These are phyloP conservation scores for Chironomus riparius DNA, from an alignment of 2,888 invertebrate genomes.

Conservation along the genomic window DNA sequence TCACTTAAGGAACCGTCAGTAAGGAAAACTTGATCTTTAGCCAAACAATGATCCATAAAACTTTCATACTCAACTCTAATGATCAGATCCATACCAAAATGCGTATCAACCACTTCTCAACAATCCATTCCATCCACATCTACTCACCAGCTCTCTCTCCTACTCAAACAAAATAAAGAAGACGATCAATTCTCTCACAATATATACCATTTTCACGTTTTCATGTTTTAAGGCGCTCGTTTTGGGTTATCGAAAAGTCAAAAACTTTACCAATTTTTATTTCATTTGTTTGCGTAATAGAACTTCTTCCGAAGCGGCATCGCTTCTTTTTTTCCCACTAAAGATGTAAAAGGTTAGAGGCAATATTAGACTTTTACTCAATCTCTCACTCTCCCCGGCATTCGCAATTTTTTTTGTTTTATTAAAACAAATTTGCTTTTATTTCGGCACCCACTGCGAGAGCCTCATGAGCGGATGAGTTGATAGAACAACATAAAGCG, in stretches of 20 bases:
- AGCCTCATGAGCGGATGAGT: neutral
- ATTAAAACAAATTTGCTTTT: conserved; percentile 19
- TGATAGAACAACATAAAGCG: neutral
- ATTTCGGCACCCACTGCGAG: neutral
- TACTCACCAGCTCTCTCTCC: neutral
- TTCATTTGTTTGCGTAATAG: conserved; percentile 19
- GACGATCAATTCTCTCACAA: neutral
- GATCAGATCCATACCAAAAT: no score
- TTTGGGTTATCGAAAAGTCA: conserved; percentile 15
- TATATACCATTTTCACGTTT: neutral
- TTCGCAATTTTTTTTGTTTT: neutral
- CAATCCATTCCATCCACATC: neutral
- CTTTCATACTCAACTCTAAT: no score
- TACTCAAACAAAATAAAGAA: no score
- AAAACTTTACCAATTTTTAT: conserved; percentile 25
- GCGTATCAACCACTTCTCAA: neutral
- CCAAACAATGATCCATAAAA: no score
- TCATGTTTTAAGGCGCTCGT: neutral
- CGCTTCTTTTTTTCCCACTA: neutral
- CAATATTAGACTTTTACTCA: neutral
- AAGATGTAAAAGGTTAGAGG: conserved; percentile 8
- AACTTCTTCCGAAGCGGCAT: neutral
- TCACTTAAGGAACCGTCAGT: no score
- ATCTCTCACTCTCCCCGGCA: no score
- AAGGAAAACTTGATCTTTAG: no score